Percentiles rank a stretch among this genome's conserved stretches.
These are phyloP conservation scores for Abscondita cerata DNA, from an alignment of 2,888 invertebrate genomes.

Conservation along the genomic window DNA sequence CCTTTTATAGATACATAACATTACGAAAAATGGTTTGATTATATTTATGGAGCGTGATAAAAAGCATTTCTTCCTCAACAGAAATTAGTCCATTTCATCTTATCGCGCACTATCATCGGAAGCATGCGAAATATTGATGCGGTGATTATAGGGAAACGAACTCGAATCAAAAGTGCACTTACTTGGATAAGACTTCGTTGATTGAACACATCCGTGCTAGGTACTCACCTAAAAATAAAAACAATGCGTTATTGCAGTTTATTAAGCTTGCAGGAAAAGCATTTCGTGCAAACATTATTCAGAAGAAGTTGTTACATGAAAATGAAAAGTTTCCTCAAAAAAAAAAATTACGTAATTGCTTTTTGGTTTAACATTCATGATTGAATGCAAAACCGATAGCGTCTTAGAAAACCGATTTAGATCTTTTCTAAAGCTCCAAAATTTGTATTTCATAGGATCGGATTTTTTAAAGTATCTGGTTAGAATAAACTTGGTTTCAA, in stretches of 20 bases:
- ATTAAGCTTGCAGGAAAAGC: too few relatives aligned
- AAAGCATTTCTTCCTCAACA: neutral
- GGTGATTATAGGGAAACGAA: slow-evolving; percentile 10
- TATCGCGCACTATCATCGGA: neutral
- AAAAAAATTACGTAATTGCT: too few relatives aligned
- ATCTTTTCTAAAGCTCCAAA: too few relatives aligned
- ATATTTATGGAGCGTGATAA: slow-evolving; percentile 10
- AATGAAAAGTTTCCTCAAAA: too few relatives aligned
- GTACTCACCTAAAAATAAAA: slow-evolving; percentile 19
- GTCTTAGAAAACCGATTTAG: too few relatives aligned
- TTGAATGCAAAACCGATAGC: too few relatives aligned
- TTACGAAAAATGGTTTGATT: slow-evolving; percentile 19
- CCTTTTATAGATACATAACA: slow-evolving; percentile 16
- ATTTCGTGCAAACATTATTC: too few relatives aligned
- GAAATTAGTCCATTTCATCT: neutral
- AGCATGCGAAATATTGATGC: slow-evolving; percentile 20
- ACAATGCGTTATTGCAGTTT: neutral
- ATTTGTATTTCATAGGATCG: too few relatives aligned
- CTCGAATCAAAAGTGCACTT: slow-evolving; percentile 12
- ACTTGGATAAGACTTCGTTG: slow-evolving; percentile 14
- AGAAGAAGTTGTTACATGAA: too few relatives aligned
- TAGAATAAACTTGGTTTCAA: too few relatives aligned
- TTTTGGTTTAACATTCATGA: too few relatives aligned
- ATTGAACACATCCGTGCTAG: slow-evolving; percentile 13
- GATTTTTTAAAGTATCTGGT: too few relatives aligned